These are phyloP conservation scores for Drosophila pseudotalamancana DNA, from an alignment of 2,888 invertebrate species.

Conservation along the genomic window DNA sequence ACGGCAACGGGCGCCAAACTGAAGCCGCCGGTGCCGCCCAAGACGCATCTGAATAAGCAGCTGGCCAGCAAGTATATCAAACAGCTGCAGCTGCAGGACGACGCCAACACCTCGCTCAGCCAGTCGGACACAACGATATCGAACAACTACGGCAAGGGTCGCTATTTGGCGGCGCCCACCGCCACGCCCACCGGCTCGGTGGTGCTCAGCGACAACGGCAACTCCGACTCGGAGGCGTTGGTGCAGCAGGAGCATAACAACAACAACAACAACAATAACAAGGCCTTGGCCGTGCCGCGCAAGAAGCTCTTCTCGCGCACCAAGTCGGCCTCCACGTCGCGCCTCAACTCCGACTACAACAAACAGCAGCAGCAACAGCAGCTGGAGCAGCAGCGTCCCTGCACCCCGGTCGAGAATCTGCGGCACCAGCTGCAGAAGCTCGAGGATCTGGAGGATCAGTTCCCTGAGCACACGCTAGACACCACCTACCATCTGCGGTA, in stretches of 20 bases:
- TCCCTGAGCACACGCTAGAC: constrained; percentile 89
- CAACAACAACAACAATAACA: constrained; percentile 82
- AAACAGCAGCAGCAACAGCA: constrained; percentile 16
- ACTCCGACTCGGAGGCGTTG: constrained; percentile 81
- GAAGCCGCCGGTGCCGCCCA: constrained; percentile 81
- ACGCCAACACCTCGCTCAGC: constrained; percentile 82
- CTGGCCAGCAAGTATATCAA: constrained; percentile 83
- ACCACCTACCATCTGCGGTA: constrained; percentile 92
- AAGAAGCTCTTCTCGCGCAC: constrained; percentile 89
- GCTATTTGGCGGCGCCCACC: constrained; percentile 66
- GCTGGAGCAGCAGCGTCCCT: constrained; percentile 84
- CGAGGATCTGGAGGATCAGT: constrained; percentile 93
- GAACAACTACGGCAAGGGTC: constrained; percentile 82
- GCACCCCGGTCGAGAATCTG: constrained; percentile 91
- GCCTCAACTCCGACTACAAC: constrained; percentile 86
- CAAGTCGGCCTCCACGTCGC: constrained; percentile 89
- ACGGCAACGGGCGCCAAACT: constrained; percentile 25
- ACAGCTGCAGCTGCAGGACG: constrained; percentile 82
- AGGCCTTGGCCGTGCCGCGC: constrained; percentile 83
- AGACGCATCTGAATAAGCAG: constrained; percentile 75
- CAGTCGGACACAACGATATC: constrained; percentile 84
- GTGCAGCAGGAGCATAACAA: constrained; percentile 58
- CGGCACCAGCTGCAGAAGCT: constrained; percentile 91
- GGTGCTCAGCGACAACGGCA: constrained; percentile 82
- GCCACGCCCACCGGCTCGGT: constrained; percentile 7